Evolutionary conservation across 2,797 vertebrate species (phyloP).

Genomic region (Gila robusta): DNA sequence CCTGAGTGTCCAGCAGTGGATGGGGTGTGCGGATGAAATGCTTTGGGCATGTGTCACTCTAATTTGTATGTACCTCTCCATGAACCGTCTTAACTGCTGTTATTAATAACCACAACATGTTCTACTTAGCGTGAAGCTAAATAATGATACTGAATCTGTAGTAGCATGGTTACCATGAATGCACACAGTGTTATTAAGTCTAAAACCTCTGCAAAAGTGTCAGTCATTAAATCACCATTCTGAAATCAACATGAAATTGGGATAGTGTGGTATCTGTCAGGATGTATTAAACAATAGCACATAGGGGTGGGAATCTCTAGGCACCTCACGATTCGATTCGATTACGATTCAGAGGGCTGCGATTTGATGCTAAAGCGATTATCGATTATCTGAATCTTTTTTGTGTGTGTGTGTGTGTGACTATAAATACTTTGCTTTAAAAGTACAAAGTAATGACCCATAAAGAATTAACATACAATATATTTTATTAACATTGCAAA

Average conservation of each 20-base stretch:
- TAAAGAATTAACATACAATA: too few species aligned
- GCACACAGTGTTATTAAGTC: not conserved
- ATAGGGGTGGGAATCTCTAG: too few species aligned
- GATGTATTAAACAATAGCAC: too few species aligned
- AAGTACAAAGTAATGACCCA: too few species aligned
- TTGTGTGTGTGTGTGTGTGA: too few species aligned
- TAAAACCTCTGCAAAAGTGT: not conserved
- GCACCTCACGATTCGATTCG: too few species aligned
- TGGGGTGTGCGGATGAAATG: not conserved
- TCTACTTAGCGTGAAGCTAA: not conserved
- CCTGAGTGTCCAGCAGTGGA: not conserved
- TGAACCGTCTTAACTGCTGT: not conserved
- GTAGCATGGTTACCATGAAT: not conserved
- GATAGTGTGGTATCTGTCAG: too few species aligned
- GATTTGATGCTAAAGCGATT: too few species aligned
- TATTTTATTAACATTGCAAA: too few species aligned
- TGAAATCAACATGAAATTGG: not conserved
- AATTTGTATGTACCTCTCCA: not conserved
- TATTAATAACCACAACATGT: slow-evolving; percentile 3
- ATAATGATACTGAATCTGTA: not conserved
- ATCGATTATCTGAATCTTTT: too few species aligned
- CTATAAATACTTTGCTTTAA: too few species aligned
- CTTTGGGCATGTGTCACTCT: not conserved
- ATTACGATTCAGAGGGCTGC: too few species aligned
- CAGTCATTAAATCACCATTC: not conserved